phyloP scores from a whole-genome alignment of 2,113 vertebrate species.

The Piaya cayana region DNA sequence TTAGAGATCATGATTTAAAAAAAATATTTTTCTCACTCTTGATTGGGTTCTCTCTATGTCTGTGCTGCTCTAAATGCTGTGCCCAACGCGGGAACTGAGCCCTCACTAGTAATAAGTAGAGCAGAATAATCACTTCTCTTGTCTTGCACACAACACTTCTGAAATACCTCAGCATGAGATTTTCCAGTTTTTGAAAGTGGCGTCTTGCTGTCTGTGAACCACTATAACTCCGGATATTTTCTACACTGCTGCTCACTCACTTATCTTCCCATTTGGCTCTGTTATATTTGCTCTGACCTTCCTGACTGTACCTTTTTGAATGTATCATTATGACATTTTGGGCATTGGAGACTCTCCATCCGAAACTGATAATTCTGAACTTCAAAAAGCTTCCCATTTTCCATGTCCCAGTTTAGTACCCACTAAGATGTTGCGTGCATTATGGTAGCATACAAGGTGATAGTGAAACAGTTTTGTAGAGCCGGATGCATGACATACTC shows the following conservation, averaged over 20 bases:
- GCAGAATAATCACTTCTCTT: conserved; percentile 55
- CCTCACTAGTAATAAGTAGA: conserved; percentile 38
- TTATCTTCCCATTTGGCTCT: background rate
- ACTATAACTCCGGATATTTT: background rate
- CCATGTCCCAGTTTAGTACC: background rate
- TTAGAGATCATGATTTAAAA: background rate
- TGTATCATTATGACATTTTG: background rate
- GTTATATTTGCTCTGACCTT: background rate
- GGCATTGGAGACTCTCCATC: background rate
- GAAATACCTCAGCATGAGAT: background rate
- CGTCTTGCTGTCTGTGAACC: background rate
- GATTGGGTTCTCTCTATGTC: background rate
- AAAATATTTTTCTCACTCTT: background rate
- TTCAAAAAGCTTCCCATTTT: background rate
- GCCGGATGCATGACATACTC: background rate
- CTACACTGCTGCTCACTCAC: background rate
- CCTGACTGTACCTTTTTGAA: background rate
- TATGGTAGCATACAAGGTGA: background rate
- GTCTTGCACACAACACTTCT: conserved; percentile 1
- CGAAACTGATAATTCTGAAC: background rate
- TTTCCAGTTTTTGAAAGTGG: background rate
- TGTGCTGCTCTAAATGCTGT: background rate
- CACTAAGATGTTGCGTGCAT: background rate
- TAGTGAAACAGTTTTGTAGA: background rate
- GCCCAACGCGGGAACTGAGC: background rate